Evolutionary conservation across 2,888 invertebrate species (phyloP).

Genomic region (Coelinius sp.): DNA sequence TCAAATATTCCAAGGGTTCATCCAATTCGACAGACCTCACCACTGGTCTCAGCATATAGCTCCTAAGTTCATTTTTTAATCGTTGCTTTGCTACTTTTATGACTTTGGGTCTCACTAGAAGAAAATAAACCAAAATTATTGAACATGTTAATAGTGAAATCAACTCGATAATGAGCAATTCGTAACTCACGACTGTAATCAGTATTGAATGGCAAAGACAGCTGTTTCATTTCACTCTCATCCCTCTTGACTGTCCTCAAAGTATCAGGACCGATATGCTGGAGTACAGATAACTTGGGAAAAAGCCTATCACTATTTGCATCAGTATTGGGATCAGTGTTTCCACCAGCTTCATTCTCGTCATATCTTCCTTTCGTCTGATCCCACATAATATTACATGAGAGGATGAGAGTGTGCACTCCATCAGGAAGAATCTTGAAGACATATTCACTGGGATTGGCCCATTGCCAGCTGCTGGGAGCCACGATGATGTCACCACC

Average conservation of each 20-base stretch:
- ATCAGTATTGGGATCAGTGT: background rate
- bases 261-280: constrained; percentile 11
- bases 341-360: constrained; percentile 25
- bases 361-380: constrained; percentile 48
- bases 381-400: constrained; percentile 60
- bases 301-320: constrained; percentile 31
- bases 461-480: constrained; percentile 75
- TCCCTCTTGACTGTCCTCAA: background rate
- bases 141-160: too few species aligned
- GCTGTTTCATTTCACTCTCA: background rate
- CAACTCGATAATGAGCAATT: background rate
- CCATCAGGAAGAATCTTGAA: constrained; percentile 74
- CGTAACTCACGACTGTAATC: constrained; percentile 59
- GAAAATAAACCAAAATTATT: background rate
- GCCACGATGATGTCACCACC: constrained; percentile 78
- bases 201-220: constrained; percentile 23
- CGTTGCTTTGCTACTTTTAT: constrained; percentile 67
- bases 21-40: constrained; percentile 76
- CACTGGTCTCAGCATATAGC: constrained; percentile 76
- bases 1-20: constrained; percentile 80
- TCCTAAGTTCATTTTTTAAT: constrained; percentile 72
- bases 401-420: constrained; percentile 71
- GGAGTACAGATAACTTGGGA: constrained; percentile 31
- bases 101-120: constrained; percentile 72
- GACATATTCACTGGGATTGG: constrained; percentile 76